phyloP scores from a whole-genome alignment of 2,888 invertebrate species.

The Sinodicranocentrus sp. region DNA sequence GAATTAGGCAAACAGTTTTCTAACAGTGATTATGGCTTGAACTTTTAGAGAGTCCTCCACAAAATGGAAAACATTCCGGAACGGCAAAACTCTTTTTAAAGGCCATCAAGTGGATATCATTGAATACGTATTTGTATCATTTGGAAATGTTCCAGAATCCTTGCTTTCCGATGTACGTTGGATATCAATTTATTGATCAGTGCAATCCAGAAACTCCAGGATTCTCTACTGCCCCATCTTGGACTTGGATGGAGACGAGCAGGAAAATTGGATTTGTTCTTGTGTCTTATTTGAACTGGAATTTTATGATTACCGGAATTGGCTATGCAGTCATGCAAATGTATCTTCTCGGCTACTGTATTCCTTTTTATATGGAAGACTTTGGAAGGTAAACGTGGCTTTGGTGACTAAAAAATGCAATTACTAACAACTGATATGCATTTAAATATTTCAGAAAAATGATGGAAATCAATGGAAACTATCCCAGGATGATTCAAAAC shows the following conservation, averaged over 20 bases:
- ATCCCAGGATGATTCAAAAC: too few relatives aligned
- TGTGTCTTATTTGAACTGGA: background rate
- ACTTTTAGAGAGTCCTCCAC: too few relatives aligned
- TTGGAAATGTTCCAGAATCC: slow-evolving; percentile 8
- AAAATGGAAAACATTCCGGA: too few relatives aligned
- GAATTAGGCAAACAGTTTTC: too few relatives aligned
- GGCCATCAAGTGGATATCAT: too few relatives aligned
- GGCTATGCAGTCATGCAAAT: background rate
- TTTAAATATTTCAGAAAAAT: background rate
- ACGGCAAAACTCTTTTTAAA: background rate
- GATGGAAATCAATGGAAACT: background rate
- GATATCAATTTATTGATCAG: background rate
- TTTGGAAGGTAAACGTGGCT: background rate
- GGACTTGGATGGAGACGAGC: background rate
- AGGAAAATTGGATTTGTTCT: background rate
- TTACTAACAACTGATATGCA: background rate
- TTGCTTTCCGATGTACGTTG: background rate
- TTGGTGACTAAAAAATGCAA: background rate
- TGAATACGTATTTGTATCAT: too few relatives aligned
- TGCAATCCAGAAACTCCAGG: background rate
- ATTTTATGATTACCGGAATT: background rate
- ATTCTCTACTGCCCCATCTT: background rate
- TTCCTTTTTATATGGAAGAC: background rate
- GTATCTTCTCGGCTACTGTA: background rate
- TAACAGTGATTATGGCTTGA: too few relatives aligned